Base-by-base conservation (phyloP, 2,797 vertebrate species). In the Poeciliopsis turneri region DNA sequence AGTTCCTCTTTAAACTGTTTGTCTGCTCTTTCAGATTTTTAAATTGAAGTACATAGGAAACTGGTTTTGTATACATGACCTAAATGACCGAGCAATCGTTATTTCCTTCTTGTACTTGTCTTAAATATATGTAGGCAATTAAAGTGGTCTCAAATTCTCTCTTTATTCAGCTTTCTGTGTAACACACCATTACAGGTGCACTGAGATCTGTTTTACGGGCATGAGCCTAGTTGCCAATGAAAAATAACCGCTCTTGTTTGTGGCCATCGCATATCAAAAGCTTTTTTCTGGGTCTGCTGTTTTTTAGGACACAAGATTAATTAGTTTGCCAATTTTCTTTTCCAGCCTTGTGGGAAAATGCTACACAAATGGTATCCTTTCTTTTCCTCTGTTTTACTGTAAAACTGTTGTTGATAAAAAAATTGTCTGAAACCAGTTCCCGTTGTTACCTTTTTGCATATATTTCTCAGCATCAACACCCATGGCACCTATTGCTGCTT, bases 381-480 rank as follows among this genome's bases (percentile, higher is more conserved):
- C 15, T 30, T 46, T 46, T 16, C n/a, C 43, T 84, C 79, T 68
- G 28, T 80, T 75, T 78, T 72, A 68, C 64, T 75, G 39, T 72
- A 53, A 49, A 72, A 83, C 72, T 49, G 68, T 84, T 84, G 68
- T 84, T 84, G 88, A 84, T 87, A n/a, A 45, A 45, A 83, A 89
- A 89, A 83, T 86, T 84, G 78, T 82, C 84, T 64, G 75, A 87
- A 87, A 85, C 73, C 80, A 74, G 47, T 51, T 59, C 79, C 85
- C 80, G 76, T 80, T 88, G 79, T 87, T 89, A 89, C 81, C 69
- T 86, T 80, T 87, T 81, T 84, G 39, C 74, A 83, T 82, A 88
- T 87, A 88, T 90, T 83, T 77, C 30, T 75, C 66, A 87, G 82
- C 71, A 71, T 25, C 28, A 82, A 86, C 78, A 90, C 84, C 87